phyloP scores from a whole-genome alignment of 1,140 invertebrate genomes.

The Lineus longissimus region DNA sequence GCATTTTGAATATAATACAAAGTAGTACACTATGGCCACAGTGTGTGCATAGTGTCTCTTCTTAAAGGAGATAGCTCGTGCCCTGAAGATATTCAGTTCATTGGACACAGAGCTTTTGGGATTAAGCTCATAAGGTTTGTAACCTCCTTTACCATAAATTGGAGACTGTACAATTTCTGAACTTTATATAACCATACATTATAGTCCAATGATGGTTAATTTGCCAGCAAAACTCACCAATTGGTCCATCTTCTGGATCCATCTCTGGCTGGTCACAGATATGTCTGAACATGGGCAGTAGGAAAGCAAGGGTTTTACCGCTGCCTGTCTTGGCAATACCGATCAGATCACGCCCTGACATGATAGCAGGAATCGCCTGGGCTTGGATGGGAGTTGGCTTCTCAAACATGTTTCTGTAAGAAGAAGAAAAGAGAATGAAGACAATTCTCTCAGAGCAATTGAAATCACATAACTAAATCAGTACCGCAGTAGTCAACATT shows the following conservation, averaged over 20 bases:
- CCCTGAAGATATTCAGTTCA: too few relatives aligned
- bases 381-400: slow-evolving; percentile 99
- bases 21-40: too few relatives aligned
- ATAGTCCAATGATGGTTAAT: too few relatives aligned
- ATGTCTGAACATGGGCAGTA: slow-evolving; percentile 97
- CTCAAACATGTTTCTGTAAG: slow-evolving; percentile 72
- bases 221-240: slow-evolving; percentile 60
- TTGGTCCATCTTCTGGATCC: slow-evolving; percentile 94
- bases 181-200: too few relatives aligned
- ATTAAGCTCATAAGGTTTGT: too few relatives aligned
- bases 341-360: slow-evolving; percentile 94
- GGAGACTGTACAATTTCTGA: too few relatives aligned
- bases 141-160: too few relatives aligned
- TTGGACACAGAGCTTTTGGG: too few relatives aligned
- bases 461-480: neutral
- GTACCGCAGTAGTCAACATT: neutral
- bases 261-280: slow-evolving; percentile 90
- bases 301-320: slow-evolving; percentile 97
- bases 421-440: slow-evolving; percentile 12
- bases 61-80: too few relatives aligned
- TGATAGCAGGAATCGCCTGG: slow-evolving; percentile 97
- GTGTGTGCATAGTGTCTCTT: too few relatives aligned
- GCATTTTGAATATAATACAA: too few relatives aligned
- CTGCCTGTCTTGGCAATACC: slow-evolving; percentile 99
- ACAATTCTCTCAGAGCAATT: slow-evolving; percentile 5